A percentile compares a stretch with the other conserved stretches of the same genome.
phyloP scores from a whole-genome alignment of 2,797 vertebrate species.

The Martes flavigula region DNA sequence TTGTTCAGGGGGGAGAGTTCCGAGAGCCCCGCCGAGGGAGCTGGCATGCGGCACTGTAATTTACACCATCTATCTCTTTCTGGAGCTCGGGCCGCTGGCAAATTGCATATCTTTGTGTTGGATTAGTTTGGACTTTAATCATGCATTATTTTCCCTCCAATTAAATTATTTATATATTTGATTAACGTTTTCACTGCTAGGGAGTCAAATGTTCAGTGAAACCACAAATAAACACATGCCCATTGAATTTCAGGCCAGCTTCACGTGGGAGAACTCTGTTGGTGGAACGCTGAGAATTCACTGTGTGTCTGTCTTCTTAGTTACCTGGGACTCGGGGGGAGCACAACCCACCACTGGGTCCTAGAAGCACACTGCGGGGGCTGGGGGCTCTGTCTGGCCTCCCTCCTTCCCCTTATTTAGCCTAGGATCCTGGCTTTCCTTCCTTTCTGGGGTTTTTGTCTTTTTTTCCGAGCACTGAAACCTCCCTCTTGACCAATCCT shows the following conservation, averaged over 20 bases:
- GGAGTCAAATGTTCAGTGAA: constrained; percentile 66
- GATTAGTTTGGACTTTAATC: constrained; percentile 76
- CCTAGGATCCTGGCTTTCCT: neutral
- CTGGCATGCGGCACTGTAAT: constrained; percentile 25
- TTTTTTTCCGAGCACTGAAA: neutral
- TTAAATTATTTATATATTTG: constrained; percentile 81
- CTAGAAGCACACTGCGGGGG: neutral
- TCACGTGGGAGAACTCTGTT: neutral
- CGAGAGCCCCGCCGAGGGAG: neutral
- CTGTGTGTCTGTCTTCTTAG: neutral
- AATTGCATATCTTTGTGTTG: constrained; percentile 71
- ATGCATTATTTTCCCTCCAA: constrained; percentile 71
- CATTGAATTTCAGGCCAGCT: neutral
- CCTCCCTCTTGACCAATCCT: neutral
- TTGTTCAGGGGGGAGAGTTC: neutral
- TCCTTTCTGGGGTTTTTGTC: neutral
- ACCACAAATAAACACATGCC: constrained; percentile 48
- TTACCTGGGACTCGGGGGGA: neutral
- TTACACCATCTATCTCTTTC: constrained; percentile 76
- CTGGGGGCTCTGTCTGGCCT: neutral
- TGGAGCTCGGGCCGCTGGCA: constrained; percentile 69
- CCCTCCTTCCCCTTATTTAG: neutral
- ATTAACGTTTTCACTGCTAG: constrained; percentile 67
- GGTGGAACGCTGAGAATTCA: neutral
- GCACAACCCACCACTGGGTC: neutral